Evolutionary conservation across 2,113 vertebrate species (phyloP).

Genomic region (Arvicanthis niloticus): DNA sequence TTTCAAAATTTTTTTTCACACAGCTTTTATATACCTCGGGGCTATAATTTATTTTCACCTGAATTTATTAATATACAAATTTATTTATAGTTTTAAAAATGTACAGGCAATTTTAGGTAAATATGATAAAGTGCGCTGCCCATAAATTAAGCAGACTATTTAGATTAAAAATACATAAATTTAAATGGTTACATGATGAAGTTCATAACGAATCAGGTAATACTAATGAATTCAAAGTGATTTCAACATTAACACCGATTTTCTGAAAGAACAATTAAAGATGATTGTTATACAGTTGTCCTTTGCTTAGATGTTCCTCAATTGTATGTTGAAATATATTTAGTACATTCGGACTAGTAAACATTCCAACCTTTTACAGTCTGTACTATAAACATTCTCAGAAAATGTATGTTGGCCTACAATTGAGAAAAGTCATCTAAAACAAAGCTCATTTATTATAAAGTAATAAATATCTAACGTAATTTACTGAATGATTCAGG

Average conservation of each 20-base stretch:
- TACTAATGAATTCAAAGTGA: not conserved
- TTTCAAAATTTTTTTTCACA: not conserved
- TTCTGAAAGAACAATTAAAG: not conserved
- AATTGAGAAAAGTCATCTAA: not conserved
- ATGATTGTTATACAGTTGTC: not conserved
- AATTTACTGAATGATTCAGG: not conserved
- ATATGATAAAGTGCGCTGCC: not conserved
- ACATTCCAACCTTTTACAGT: not conserved
- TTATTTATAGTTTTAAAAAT: not conserved
- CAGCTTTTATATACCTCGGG: not conserved
- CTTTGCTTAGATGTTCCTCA: not conserved
- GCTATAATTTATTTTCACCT: not conserved
- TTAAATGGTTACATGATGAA: not conserved
- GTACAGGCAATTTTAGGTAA: not conserved
- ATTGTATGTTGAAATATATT: not conserved
- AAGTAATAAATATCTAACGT: not conserved
- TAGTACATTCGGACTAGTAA: not conserved
- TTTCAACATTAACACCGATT: not conserved
- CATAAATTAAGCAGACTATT: not conserved
- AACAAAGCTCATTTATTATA: not conserved
- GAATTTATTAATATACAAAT: not conserved
- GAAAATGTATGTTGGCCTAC: not conserved
- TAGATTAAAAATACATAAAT: not conserved
- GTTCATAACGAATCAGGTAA: not conserved
- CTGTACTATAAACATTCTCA: not conserved